Conservation (phyloP, 1,140 invertebrate species). For the Dolichoris vasculosae region DNA sequence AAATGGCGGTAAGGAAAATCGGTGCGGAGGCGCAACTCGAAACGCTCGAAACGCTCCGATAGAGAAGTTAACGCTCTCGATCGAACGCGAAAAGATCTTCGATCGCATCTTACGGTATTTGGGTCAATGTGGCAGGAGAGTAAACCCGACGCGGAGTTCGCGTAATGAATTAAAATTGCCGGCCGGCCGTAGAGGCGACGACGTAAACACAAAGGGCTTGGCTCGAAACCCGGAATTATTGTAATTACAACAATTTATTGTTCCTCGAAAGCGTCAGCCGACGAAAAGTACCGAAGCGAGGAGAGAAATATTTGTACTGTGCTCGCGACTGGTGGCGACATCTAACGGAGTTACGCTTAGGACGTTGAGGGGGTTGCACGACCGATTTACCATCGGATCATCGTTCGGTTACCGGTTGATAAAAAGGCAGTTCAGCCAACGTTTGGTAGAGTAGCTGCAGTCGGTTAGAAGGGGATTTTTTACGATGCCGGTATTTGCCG, state of each 20-base stretch:
- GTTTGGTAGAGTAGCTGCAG: no score
- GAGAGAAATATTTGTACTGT: not conserved
- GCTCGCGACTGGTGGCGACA: not conserved
- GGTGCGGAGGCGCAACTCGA: not conserved
- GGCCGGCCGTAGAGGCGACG: conserved; percentile 51
- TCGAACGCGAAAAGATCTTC: conserved; percentile 50
- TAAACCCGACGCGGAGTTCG: not conserved
- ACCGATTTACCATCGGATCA: no score
- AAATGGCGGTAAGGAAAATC: not conserved
- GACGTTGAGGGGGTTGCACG: no score
- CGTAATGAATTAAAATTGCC: conserved; percentile 67
- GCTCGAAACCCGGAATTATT: conserved; percentile 65
- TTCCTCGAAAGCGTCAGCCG: conserved; percentile 33
- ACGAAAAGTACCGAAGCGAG: not conserved
- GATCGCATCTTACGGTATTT: conserved; percentile 56
- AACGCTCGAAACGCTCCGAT: conserved; percentile 14
- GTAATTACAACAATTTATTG: conserved; percentile 71
- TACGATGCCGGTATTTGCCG: no score
- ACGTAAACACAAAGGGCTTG: conserved; percentile 63
- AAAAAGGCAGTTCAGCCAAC: no score
- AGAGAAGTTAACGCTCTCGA: conserved; percentile 45
- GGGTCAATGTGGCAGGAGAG: conserved; percentile 56
- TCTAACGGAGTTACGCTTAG: not conserved
- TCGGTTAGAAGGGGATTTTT: no score
- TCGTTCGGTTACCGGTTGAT: no score